phyloP scores from a whole-genome alignment of 2,888 invertebrate genomes.

The Hermodice carunculata region DNA sequence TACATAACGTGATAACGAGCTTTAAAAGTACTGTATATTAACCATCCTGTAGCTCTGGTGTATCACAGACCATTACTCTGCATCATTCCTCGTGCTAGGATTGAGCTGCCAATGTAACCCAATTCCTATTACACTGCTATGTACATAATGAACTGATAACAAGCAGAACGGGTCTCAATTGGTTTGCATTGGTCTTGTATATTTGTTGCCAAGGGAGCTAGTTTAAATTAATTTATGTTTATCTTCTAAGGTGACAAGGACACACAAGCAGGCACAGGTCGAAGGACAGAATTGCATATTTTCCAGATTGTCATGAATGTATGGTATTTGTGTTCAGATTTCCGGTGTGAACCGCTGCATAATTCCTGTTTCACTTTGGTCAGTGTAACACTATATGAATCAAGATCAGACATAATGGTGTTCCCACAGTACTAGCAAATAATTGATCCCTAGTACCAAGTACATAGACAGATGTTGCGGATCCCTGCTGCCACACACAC shows the following conservation, averaged over 20 bases:
- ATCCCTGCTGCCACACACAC: too few species aligned
- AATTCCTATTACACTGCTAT: slow-evolving; percentile 9
- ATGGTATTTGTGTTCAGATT: slow-evolving; percentile 15
- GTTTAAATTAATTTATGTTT: slow-evolving; percentile 16
- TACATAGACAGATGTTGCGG: too few species aligned
- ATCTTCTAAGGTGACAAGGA: not conserved
- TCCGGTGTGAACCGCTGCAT: too few species aligned
- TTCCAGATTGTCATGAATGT: slow-evolving; percentile 7
- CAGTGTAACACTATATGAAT: too few species aligned
- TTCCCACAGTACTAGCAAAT: too few species aligned
- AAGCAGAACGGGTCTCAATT: slow-evolving; percentile 12
- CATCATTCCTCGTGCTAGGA: slow-evolving; percentile 16
- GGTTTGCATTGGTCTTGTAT: slow-evolving; percentile 8
- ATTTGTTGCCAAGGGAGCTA: slow-evolving; percentile 10
- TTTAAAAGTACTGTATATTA: not conserved
- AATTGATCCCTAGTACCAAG: too few species aligned
- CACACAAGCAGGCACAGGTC: too few species aligned
- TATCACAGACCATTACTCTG: slow-evolving; percentile 3
- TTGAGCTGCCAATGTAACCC: slow-evolving; percentile 7
- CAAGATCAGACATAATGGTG: too few species aligned
- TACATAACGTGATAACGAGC: not conserved
- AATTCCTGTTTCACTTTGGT: too few species aligned
- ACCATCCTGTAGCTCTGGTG: not conserved
- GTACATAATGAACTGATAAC: slow-evolving; percentile 4
- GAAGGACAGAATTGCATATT: slow-evolving; percentile 17